Evolutionary conservation across 1,140 invertebrate genomes (phyloP), one percentile per base, ranked within the genome.

Genomic region (Drosophila eugracilis): DNA sequence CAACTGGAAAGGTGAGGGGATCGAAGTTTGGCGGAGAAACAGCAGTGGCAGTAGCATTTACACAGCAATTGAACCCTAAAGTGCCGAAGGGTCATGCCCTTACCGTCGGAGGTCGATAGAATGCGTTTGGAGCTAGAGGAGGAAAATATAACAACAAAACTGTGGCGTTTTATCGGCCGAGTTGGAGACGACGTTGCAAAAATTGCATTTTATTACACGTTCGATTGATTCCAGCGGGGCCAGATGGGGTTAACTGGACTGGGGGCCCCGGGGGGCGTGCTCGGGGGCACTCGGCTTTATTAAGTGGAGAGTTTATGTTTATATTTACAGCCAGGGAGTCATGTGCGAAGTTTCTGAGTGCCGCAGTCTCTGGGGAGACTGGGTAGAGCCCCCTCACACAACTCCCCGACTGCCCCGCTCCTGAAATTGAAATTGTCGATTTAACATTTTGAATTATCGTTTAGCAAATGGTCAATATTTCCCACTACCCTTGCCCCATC

Each of bases 401-500:
- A 26, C 54, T 30, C 36, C 15, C 12, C 17, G 17, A 1, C 1
- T 4, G 10, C 39, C 15, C 17, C 47, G 32, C 55, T 37, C 76
- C 50, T 80, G 54, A 86, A 77, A 86, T 86, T 86, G 81, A 86
- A 86, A 86, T 86, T 86, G 81, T 86, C 81, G 81, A 86, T 86
- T 86, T 86, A 86, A 86, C 77, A 86, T 86, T 86, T 86, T 86
- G 81, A 86, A 86, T 86, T 86, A 86, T 86, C 81, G 81, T 86
- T 86, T 86, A 86, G 81, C 81, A 86, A 86, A 86, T 86, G 81
- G 81, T 85, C 81, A 85, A 86, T 86, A 86, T 86, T 85, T 86
- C 74, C 32, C 72, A 24, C 17, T 7, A 26, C 19, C 49, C 41
- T 6, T 28, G 19, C 1, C 26, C 6, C 32, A 47, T 17, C 65